A percentile compares a stretch with the other conserved stretches of the same genome.
Conservation (phyloP, 2,113 vertebrate species). For the Elaphurus davidianus region DNA sequence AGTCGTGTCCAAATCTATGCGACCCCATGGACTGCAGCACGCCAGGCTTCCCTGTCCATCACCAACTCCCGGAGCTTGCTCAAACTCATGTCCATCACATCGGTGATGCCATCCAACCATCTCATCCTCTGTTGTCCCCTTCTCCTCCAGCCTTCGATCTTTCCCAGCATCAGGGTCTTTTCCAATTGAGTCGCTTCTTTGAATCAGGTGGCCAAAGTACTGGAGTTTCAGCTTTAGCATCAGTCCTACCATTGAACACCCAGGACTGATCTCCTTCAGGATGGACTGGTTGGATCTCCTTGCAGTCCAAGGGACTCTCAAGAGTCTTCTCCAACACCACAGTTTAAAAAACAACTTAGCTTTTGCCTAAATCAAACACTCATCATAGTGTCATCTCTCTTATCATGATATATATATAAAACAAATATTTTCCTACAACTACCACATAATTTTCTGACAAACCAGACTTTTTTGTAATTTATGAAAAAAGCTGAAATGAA, state of each 20-base stretch:
- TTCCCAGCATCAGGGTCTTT: not conserved
- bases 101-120: not conserved
- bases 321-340: not conserved
- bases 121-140: not conserved
- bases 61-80: not conserved
- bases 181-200: accelerated
- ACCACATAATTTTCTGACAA: constrained; percentile 29
- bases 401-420: not conserved
- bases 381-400: not conserved
- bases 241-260: not conserved
- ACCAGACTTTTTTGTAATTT: not conserved
- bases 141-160: not conserved
- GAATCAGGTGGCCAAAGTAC: not conserved
- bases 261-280: not conserved
- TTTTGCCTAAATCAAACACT: not conserved
- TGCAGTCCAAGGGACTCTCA: not conserved
- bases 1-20: not conserved
- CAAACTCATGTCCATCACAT: not conserved
- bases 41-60: not conserved
- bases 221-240: not conserved
- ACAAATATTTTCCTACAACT: not conserved
- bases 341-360: not conserved
- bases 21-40: not conserved
- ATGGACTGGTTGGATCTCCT: not conserved
- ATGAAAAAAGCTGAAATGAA: constrained; percentile 63